Conservation (phyloP, 2,113 vertebrate genomes). For the Galeopterus variegatus region DNA sequence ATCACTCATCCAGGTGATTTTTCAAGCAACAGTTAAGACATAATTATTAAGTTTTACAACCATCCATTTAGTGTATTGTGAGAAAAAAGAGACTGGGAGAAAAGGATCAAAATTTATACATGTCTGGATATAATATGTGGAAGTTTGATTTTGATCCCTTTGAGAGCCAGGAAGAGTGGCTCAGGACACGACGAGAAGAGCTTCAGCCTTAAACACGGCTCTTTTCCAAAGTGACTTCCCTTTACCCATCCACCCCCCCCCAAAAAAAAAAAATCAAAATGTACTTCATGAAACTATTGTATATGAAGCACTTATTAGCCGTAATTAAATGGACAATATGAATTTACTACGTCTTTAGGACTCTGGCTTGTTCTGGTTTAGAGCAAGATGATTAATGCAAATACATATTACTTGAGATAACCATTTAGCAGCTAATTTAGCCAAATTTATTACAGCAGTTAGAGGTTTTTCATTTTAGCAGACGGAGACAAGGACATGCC, state of each 20-base stretch:
- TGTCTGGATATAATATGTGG: slow-evolving; percentile 33
- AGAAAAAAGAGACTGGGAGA: not conserved
- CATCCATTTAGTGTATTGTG: not conserved
- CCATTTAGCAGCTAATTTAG: slow-evolving; percentile 99
- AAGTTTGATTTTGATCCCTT: slow-evolving; percentile 79
- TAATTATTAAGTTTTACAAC: slow-evolving; percentile 67
- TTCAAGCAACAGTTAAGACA: slow-evolving; percentile 58
- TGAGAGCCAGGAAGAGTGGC: slow-evolving; percentile 77
- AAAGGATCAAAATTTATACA: not conserved
- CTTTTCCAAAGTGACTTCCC: slow-evolving; percentile 90
- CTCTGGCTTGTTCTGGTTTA: slow-evolving; percentile 96
- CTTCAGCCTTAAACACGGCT: slow-evolving; percentile 79
- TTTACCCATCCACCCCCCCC: slow-evolving; percentile 73
- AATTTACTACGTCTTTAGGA: slow-evolving; percentile 95
- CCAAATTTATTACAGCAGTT: slow-evolving; percentile 98
- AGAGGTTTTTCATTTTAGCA: slow-evolving; percentile 94
- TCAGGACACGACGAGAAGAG: slow-evolving; percentile 75
- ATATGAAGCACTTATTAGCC: slow-evolving; percentile 96
- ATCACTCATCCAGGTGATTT: slow-evolving; percentile 52
- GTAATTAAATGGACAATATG: slow-evolving; percentile 98
- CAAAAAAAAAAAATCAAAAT: slow-evolving; percentile 83
- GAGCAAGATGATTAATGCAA: slow-evolving; percentile 99
- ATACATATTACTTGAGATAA: slow-evolving; percentile 99
- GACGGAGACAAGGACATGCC: slow-evolving; percentile 94
- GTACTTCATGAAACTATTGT: slow-evolving; percentile 93